Evolutionary conservation across 2,113 vertebrate species (phyloP), one percentile per base, ranked within the genome.

Genomic region (Gracilinanus agilis): DNA sequence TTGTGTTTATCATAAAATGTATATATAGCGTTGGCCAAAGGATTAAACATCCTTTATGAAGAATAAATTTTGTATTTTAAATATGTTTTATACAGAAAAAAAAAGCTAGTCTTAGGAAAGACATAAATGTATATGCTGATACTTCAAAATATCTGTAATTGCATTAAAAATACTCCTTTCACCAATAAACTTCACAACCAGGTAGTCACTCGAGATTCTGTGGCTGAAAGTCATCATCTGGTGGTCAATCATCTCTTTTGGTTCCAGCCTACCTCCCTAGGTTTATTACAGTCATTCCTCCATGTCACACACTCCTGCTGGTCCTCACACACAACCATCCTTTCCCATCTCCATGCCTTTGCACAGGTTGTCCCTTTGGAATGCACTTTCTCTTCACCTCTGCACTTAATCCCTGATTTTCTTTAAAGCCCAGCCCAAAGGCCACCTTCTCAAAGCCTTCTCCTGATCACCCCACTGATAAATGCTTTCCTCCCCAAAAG

Each of bases 1-100:
- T 98, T 97, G 92, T 90, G 10, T 3, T 90, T 56, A 10, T 61
- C 92, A 9, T 40, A 56, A 11, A 49, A 55, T 56, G 23, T 25
- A 1, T 13, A 19, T 53, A 83, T 29, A 53, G 44, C 27, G 44
- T 53, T 53, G 49, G 44, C 89, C 49, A 53, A 53, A 44, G 24
- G 61, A 75, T 49, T 49, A 11, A 40, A 0, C 29, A 16, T 61
- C 67, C 44, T 92, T 95, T 53, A 54, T 29, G 16, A 93, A 67
- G 55, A 8, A n/a, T 19, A n/a, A 25, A 16, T 88, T 40, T 90
- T 90, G 49, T 67, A 90, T 91, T 55, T 55, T 88, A 56, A 97
- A 88, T 58, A 58, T 61, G 25, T 94, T 90, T 49, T 55, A 58
- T 27, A 49, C 34, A n/a, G 56, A 53, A 90, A 95, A 90, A 40